Evolutionary conservation across 2,888 invertebrate genomes (phyloP).

Genomic region (Lucinisca nassula): DNA sequence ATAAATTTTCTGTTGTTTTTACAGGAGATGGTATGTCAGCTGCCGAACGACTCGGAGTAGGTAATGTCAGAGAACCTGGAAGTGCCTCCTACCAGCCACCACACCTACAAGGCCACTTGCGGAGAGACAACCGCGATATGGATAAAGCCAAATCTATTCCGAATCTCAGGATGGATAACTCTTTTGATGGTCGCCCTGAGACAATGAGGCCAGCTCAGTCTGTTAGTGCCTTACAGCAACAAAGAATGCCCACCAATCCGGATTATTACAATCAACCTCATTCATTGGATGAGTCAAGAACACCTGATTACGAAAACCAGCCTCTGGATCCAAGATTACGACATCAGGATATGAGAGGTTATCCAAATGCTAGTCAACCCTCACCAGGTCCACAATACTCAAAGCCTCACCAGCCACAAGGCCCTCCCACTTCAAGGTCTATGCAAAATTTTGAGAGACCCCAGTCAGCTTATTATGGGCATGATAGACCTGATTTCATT

Average conservation of each 20-base stretch:
- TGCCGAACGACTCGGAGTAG: constrained; percentile 63
- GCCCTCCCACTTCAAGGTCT: constrained; percentile 34
- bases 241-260: constrained; percentile 57
- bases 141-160: constrained; percentile 84
- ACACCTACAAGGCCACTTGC: constrained; percentile 56
- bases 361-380: constrained; percentile 62
- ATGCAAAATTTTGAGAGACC: constrained; percentile 80
- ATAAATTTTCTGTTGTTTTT: neutral
- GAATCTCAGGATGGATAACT: constrained; percentile 80
- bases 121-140: constrained; percentile 65
- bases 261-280: constrained; percentile 75
- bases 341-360: constrained; percentile 51
- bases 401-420: constrained; percentile 30
- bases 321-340: constrained; percentile 73
- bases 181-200: constrained; percentile 76
- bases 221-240: constrained; percentile 77
- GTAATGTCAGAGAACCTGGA: constrained; percentile 60
- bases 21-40: constrained; percentile 68
- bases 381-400: constrained; percentile 42
- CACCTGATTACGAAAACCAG: constrained; percentile 84
- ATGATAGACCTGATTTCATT: constrained; percentile 71
- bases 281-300: constrained; percentile 66
- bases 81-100: constrained; percentile 44
- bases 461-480: constrained; percentile 80
- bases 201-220: constrained; percentile 80